Percentiles rank a stretch among this genome's conserved stretches.
phyloP scores from a whole-genome alignment of 2,888 invertebrate species.

The Uropetala carovei region DNA sequence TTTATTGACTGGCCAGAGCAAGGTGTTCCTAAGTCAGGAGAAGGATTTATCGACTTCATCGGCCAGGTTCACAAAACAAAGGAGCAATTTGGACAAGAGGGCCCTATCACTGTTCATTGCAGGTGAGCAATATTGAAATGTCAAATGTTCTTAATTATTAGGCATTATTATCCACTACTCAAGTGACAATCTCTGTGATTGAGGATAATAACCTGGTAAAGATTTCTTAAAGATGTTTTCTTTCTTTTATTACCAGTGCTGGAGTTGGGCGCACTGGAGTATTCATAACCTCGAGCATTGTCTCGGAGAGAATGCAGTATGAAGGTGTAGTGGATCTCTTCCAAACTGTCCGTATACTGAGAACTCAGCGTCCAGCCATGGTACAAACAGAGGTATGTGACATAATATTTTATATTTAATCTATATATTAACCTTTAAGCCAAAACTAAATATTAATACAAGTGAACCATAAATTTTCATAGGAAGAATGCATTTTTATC shows the following conservation, averaged over 20 bases:
- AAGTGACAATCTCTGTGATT: background rate
- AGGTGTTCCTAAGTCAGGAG: constrained; percentile 97
- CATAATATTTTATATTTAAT: background rate
- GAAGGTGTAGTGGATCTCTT: constrained; percentile 99
- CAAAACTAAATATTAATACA: no score
- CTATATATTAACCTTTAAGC: no score
- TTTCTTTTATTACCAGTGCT: constrained; percentile 80
- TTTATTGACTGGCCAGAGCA: constrained; percentile 98
- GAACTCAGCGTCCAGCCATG: constrained; percentile 99
- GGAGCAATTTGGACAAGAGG: constrained; percentile 99
- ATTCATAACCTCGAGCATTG: constrained; percentile 98
- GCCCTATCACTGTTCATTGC: constrained; percentile 99
- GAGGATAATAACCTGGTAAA: background rate
- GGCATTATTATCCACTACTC: background rate
- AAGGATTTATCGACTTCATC: constrained; percentile 99
- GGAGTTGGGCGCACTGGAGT: constrained; percentile 99
- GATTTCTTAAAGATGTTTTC: background rate
- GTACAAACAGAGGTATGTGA: constrained; percentile 96
- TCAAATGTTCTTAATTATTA: background rate
- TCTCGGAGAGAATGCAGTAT: constrained; percentile 98
- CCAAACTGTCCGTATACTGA: constrained; percentile 98
- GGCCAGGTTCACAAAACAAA: constrained; percentile 99
- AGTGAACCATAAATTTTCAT: no score
- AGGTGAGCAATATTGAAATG: constrained; percentile 78
- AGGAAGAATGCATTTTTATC: no score